A percentile compares a stretch with the other conserved stretches of the same genome.
Conservation (phyloP, 2,888 invertebrate species). For the Nemapogon koenigi region DNA sequence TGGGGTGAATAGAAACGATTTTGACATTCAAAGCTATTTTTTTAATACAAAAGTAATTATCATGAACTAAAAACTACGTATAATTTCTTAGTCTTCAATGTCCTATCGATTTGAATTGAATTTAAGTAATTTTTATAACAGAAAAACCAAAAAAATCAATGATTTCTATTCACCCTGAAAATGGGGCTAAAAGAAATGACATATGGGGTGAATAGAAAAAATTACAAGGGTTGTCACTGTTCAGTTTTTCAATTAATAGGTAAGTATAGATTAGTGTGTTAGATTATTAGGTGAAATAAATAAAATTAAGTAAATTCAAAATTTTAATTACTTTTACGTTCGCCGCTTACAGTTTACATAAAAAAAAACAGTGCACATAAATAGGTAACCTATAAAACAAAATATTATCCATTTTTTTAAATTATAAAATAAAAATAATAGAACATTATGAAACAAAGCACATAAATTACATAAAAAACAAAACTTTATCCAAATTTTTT, state of each 20-base stretch:
- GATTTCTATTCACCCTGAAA: slow-evolving; percentile 10
- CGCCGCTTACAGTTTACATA: too few species aligned
- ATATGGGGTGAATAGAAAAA: slow-evolving; percentile 10
- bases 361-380: too few species aligned
- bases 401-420: too few species aligned
- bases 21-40: background rate
- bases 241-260: slow-evolving; percentile 7
- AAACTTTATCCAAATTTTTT: too few species aligned
- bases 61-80: background rate
- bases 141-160: slow-evolving; percentile 11
- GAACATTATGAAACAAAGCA: too few species aligned
- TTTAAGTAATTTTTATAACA: background rate
- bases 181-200: slow-evolving; percentile 11
- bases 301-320: too few species aligned
- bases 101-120: background rate
- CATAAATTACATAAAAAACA: too few species aligned
- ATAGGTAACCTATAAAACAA: too few species aligned
- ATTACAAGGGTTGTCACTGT: slow-evolving; percentile 8
- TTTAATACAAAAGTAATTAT: background rate
- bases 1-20: background rate
- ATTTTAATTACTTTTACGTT: too few species aligned
- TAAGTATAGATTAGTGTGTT: too few species aligned
- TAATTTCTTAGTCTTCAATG: background rate
- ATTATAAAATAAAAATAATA: too few species aligned
- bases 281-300: too few species aligned